Percentiles rank a stretch among this genome's conserved stretches.
Conservation (phyloP, 2,797 vertebrate species). For the Sphenopsis melanotis region DNA sequence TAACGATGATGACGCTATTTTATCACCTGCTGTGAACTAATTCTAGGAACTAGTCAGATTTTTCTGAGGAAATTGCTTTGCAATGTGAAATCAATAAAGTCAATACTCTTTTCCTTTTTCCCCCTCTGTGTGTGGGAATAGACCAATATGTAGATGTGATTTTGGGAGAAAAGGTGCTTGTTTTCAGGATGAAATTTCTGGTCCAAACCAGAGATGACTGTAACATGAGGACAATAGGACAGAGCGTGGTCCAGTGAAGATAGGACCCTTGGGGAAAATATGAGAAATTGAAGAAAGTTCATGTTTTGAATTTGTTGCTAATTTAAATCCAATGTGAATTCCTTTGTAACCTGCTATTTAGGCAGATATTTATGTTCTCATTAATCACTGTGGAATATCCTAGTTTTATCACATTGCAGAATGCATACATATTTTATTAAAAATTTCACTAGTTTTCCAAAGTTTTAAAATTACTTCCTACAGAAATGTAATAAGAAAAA, state of each 20-base stretch:
- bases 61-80: constrained; percentile 38
- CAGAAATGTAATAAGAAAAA: background rate
- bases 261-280: background rate
- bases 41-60: constrained; percentile 38
- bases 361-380: background rate
- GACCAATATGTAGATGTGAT: background rate
- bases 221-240: background rate
- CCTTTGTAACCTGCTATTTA: background rate
- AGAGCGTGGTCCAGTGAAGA: background rate
- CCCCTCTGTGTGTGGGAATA: background rate
- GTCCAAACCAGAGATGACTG: background rate
- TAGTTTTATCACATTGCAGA: background rate
- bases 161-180: background rate
- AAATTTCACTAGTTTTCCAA: background rate
- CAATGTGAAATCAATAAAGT: constrained; percentile 30
- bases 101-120: background rate
- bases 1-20: constrained; percentile 30
- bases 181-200: background rate
- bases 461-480: background rate
- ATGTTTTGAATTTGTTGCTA: background rate
- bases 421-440: background rate
- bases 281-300: background rate
- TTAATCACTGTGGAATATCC: background rate
- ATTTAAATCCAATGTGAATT: background rate
- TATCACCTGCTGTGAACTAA: constrained; percentile 54